Evolutionary conservation across 2,888 invertebrate species (phyloP).

Genomic region (Eristalis arbustorum): DNA sequence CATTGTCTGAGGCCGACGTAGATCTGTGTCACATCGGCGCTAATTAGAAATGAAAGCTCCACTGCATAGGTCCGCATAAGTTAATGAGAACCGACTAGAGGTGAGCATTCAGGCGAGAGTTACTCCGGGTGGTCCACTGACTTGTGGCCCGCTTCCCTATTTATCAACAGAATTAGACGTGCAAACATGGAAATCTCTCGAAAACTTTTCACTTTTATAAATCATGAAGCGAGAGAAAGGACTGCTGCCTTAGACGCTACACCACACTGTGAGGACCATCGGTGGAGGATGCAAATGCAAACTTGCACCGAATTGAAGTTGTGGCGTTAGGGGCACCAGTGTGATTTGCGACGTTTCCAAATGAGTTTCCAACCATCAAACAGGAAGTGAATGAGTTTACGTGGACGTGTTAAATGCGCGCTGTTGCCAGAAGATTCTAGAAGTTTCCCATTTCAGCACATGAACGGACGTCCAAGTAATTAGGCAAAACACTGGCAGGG

Average conservation of each 20-base stretch:
- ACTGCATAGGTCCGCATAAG: background rate
- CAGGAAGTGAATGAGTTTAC: background rate
- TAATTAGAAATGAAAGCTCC: conserved; percentile 3
- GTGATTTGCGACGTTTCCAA: background rate
- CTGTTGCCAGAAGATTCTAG: too few species aligned
- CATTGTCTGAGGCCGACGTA: too few species aligned
- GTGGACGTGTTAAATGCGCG: too few species aligned
- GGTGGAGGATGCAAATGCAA: background rate
- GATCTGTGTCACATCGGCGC: background rate
- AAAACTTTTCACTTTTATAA: conserved; percentile 25
- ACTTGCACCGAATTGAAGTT: conserved; percentile 15
- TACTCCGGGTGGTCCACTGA: background rate
- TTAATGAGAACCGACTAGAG: conserved; percentile 35
- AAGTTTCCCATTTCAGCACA: background rate
- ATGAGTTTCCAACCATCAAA: background rate
- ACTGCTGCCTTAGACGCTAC: background rate
- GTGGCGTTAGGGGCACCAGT: background rate
- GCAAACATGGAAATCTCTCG: conserved; percentile 39
- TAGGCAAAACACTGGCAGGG: background rate
- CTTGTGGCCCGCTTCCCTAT: conserved; percentile 1
- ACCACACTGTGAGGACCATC: background rate
- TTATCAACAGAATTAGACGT: conserved; percentile 33
- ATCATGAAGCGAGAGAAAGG: background rate
- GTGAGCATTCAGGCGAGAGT: background rate
- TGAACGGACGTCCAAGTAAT: background rate